These are phyloP conservation scores for Heterodera carotae DNA, from an alignment of 1,140 invertebrate species.

Conservation along the genomic window DNA sequence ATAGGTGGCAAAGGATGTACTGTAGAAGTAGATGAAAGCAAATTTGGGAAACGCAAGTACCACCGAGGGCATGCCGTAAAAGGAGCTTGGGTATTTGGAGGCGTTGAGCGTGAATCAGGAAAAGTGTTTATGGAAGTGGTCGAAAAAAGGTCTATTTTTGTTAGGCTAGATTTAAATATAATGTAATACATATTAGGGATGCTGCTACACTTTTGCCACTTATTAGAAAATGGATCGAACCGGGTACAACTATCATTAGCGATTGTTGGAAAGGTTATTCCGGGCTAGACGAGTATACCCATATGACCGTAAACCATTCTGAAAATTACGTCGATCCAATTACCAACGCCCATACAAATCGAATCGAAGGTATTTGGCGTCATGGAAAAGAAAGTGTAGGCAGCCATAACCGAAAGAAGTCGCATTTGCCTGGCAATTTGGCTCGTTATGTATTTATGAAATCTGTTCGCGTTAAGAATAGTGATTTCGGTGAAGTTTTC, in stretches of 20 bases:
- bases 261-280: background rate
- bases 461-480: background rate
- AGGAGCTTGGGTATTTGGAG: conserved; percentile 4
- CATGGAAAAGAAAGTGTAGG: conserved; percentile 5
- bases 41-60: conserved; percentile 9
- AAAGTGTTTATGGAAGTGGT: too few relatives aligned
- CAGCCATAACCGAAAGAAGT: background rate
- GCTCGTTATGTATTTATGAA: conserved; percentile 4
- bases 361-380: background rate
- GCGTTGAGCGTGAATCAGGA: too few relatives aligned
- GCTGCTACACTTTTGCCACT: background rate
- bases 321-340: background rate
- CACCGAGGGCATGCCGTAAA: background rate
- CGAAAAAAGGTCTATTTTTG: too few relatives aligned
- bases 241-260: background rate
- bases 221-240: background rate
- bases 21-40: conserved; percentile 3
- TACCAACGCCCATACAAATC: background rate
- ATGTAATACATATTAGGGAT: background rate
- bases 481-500: background rate
- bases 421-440: background rate
- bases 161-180: background rate
- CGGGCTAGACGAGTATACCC: background rate
- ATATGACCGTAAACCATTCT: background rate
- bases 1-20: background rate